A percentile compares a stretch with the other conserved stretches of the same genome.
Conservation (phyloP, 2,797 vertebrate species). For the Pseudocheirus occidentalis region DNA sequence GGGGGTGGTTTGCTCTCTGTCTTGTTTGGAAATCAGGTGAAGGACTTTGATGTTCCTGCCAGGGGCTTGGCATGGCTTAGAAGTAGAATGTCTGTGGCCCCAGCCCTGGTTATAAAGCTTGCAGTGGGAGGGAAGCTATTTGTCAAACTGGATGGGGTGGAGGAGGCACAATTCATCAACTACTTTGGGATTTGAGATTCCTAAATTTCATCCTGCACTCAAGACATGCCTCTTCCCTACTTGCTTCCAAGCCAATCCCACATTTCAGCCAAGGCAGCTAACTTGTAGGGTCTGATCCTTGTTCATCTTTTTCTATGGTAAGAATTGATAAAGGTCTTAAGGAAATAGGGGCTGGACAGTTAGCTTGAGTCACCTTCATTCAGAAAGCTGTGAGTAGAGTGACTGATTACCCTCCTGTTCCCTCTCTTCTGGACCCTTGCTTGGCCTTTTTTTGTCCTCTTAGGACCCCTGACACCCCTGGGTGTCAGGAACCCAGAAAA, state of each 20-base stretch:
- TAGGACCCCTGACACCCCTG: slow-evolving; percentile 18
- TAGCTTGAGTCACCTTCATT: background rate
- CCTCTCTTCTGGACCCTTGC: background rate
- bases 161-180: background rate
- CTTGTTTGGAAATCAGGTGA: slow-evolving; percentile 72
- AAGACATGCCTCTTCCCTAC: background rate
- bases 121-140: slow-evolving; percentile 38
- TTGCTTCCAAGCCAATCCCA: background rate
- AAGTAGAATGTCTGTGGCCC: slow-evolving; percentile 52
- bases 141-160: background rate
- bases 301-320: slow-evolving; percentile 35
- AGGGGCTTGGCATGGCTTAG: slow-evolving; percentile 62
- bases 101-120: slow-evolving; percentile 51
- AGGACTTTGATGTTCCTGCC: slow-evolving; percentile 71
- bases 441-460: background rate
- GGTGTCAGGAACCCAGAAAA: slow-evolving; percentile 11
- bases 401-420: background rate
- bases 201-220: background rate
- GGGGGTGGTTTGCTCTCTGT: slow-evolving; percentile 65
- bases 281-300: background rate
- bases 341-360: background rate
- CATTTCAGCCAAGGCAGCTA: slow-evolving; percentile 20
- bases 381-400: background rate
- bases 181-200: slow-evolving; percentile 41
- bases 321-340: slow-evolving; percentile 26